Evolutionary conservation across 2,797 vertebrate species (phyloP).

Genomic region (Peromyscus eremicus): DNA sequence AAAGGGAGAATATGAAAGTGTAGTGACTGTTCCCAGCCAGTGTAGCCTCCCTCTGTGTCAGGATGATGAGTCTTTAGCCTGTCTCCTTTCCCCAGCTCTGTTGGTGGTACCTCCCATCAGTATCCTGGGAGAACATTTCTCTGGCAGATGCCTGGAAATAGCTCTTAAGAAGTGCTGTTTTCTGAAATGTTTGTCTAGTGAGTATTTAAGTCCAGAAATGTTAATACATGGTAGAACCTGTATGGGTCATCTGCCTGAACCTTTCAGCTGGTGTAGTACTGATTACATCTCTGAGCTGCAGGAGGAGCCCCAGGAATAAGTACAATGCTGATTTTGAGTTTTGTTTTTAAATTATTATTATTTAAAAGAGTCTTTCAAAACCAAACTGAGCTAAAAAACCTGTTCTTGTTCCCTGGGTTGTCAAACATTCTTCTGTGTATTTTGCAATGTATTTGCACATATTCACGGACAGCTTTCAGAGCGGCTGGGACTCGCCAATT

Average conservation of each 20-base stretch:
- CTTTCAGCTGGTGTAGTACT: neutral
- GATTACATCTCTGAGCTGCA: neutral
- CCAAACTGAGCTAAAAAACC: constrained; percentile 54
- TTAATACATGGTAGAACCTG: neutral
- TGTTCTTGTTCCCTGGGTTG: constrained; percentile 69
- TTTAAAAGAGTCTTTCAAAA: constrained; percentile 61
- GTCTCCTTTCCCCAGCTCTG: neutral
- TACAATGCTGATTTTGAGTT: neutral
- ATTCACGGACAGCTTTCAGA: constrained; percentile 69
- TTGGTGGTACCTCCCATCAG: neutral
- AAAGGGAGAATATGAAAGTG: neutral
- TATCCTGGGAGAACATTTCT: neutral
- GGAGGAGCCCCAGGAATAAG: neutral
- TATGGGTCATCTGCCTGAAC: neutral
- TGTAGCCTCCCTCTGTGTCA: neutral
- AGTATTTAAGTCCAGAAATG: constrained; percentile 31
- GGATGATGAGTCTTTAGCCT: neutral
- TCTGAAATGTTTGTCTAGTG: constrained; percentile 22
- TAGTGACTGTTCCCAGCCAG: neutral
- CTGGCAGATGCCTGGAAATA: neutral
- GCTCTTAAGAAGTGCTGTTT: constrained; percentile 41
- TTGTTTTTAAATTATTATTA: neutral
- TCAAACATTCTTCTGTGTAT: constrained; percentile 72
- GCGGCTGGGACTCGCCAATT: constrained; percentile 78
- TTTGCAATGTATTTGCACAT: constrained; percentile 61